Evolutionary conservation across 23 tunicate genomes (phyloP), one percentile per base, ranked within the genome.

Genomic region (Halocynthia aurantium): DNA sequence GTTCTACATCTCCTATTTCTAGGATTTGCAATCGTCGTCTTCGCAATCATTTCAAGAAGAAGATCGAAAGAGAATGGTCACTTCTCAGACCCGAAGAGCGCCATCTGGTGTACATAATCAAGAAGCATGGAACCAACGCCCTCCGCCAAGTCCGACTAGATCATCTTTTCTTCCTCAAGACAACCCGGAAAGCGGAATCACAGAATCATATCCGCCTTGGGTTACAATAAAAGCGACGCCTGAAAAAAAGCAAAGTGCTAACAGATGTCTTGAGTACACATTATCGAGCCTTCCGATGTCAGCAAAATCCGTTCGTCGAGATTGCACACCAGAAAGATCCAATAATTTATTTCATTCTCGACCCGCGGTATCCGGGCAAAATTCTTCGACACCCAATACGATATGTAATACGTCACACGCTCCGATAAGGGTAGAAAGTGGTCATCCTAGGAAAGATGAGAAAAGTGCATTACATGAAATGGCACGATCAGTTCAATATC

Each of bases 71-170:
- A 31, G 44, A 31, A 31, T 31, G 44, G 44, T 31, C 44, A 31
- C 44, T 31, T 31, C 44, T 31, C 4, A 31, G 1, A 31, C 44
- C 55, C 55, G 78, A n/a, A 53, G 65, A 74, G 56, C 78, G 10
- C 78, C 78, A 13, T 54, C 78, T 10, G 78, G 78, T 22, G 78
- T 64, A 53, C 56, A 74, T n/a, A 74, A 74, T 56, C 78, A 51
- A 53, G 62, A 62, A 10, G 22, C 56, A 5, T 74, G 78, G 78
- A 54, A 54, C 63, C 78, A 74, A 56, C 17, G 78, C 8, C 78
- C 78, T 13, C 60, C 78, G 2, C 78, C 78, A n/a, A 74, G 78
- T 74, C 78, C 78, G 8, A 53, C 64, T 13, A 62, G 78, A 2
- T 62, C 56, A 53, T 54, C 56, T 19, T 54, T 64, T 20, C 56